Conservation (phyloP, 35 echinoderm and acorn worm genomes). For the Lytechinus pictus region DNA sequence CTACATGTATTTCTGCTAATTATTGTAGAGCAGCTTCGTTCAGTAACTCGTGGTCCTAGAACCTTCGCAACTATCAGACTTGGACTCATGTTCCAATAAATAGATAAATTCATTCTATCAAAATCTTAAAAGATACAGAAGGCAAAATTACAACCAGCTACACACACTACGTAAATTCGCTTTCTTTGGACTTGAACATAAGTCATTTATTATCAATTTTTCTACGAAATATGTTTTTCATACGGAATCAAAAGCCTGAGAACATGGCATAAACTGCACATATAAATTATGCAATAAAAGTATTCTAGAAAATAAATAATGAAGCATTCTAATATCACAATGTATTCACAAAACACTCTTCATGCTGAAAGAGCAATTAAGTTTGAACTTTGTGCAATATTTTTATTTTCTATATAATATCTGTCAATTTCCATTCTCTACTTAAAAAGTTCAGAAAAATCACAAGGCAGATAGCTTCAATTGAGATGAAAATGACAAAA, state of each 20-base stretch:
- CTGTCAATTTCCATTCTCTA: no score
- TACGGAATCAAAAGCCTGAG: constrained; percentile 26
- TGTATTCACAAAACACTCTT: neutral
- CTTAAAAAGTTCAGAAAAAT: no score
- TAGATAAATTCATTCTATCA: no score
- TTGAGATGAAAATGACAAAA: no score
- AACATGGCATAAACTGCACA: constrained; percentile 37
- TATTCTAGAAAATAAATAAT: neutral
- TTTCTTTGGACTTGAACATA: constrained; percentile 26
- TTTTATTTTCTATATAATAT: no score
- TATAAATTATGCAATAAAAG: neutral
- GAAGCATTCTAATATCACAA: neutral
- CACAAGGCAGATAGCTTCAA: no score
- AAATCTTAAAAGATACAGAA: no score
- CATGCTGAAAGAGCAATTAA: neutral
- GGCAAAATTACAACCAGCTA: neutral
- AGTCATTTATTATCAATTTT: constrained; percentile 43
- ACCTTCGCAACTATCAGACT: no score
- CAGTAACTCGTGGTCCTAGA: no score
- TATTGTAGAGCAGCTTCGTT: no score
- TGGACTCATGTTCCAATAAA: no score
- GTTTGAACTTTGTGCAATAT: neutral
- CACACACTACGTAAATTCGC: neutral
- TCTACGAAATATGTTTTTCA: constrained; percentile 40
- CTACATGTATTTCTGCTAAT: no score